A percentile compares a stretch with the other conserved stretches of the same genome.
These are phyloP conservation scores for Grapholita molesta DNA, from an alignment of 1,140 invertebrate species.

Conservation along the genomic window DNA sequence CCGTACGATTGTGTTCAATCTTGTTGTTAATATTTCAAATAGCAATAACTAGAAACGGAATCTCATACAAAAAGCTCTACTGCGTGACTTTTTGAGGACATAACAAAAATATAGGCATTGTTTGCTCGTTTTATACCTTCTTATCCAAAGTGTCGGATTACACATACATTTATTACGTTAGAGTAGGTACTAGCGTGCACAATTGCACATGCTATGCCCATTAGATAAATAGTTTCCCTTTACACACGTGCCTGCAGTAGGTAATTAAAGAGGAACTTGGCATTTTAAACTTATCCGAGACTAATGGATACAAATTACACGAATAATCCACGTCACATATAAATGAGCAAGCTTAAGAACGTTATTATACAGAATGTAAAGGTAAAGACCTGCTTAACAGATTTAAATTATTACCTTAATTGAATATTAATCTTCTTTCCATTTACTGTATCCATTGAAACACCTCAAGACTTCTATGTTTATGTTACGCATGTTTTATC, in stretches of 20 bases:
- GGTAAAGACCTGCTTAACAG: neutral
- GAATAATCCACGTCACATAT: neutral
- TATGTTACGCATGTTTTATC: neutral
- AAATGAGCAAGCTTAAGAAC: neutral
- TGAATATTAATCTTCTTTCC: no score
- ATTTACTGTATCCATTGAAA: neutral
- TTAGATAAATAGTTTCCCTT: neutral
- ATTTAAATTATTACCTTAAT: neutral
- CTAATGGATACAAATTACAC: constrained; percentile 2
- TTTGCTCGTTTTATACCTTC: no score
- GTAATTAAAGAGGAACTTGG: neutral
- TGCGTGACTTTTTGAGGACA: no score
- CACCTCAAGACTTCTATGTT: neutral
- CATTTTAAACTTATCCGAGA: neutral
- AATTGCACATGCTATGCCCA: neutral
- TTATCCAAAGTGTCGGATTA: no score
- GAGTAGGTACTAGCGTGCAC: no score
- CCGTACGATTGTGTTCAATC: no score
- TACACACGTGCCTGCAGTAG: neutral
- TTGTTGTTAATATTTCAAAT: no score
- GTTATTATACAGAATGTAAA: neutral
- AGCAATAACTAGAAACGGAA: no score
- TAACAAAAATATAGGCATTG: no score
- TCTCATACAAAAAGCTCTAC: no score
- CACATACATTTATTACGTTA: no score